Evolutionary conservation across 2,888 invertebrate genomes (phyloP).

Genomic region (Lepidochrysops patricia): DNA sequence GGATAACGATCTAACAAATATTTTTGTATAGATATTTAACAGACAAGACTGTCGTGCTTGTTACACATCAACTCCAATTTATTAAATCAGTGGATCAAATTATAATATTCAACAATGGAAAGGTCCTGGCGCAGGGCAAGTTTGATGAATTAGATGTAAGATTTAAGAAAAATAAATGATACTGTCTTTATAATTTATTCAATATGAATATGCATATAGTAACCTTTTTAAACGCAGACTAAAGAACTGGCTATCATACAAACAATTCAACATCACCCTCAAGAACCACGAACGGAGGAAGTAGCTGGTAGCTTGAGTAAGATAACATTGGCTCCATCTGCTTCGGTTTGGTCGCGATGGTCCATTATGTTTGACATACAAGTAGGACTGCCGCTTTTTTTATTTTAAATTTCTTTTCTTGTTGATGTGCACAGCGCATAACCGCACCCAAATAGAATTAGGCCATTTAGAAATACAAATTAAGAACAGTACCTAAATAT

Average conservation of each 20-base stretch:
- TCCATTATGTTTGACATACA: conserved; percentile 44
- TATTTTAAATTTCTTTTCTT: no score
- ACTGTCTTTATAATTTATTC: neutral
- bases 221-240: conserved; percentile 32
- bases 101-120: conserved; percentile 58
- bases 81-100: conserved; percentile 78
- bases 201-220: neutral
- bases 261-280: conserved; percentile 49
- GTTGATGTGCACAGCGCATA: no score
- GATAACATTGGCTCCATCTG: conserved; percentile 42
- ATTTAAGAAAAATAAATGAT: neutral
- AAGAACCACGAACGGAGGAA: conserved; percentile 49
- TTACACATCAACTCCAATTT: conserved; percentile 91
- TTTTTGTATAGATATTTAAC: conserved; percentile 64
- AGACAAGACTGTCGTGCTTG: conserved; percentile 82
- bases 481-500: neutral
- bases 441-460: no score
- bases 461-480: neutral
- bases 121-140: conserved; percentile 46
- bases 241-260: conserved; percentile 50
- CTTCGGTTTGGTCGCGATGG: conserved; percentile 37
- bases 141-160: conserved; percentile 54
- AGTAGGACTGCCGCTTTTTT: no score
- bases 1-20: neutral
- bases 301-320: conserved; percentile 21